A percentile compares a stretch with the other conserved stretches of the same genome.
phyloP scores from a whole-genome alignment of 1,140 invertebrate species.

The Heterodera carotae region DNA sequence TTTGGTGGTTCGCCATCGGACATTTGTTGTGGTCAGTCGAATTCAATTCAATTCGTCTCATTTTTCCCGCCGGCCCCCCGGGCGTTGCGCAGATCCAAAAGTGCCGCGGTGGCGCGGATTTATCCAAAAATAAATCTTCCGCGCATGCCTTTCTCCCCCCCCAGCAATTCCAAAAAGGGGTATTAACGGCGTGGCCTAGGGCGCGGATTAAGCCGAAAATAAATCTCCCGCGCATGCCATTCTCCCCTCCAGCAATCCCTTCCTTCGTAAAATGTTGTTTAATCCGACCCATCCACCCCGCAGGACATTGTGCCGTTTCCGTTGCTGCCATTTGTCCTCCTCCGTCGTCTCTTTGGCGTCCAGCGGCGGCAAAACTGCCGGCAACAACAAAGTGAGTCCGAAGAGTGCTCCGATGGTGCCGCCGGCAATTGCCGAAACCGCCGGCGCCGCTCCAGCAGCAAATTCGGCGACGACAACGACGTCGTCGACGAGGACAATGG shows the following conservation, averaged over 20 bases:
- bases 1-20: conserved; percentile 46
- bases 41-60: neutral
- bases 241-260: too few species aligned
- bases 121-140: too few species aligned
- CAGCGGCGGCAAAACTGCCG: neutral
- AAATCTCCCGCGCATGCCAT: too few species aligned
- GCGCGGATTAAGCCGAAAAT: neutral
- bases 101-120: too few species aligned
- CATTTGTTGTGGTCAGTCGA: conserved; percentile 40
- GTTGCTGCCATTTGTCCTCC: conserved; percentile 5
- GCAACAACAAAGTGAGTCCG: conserved; percentile 22
- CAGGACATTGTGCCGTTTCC: conserved; percentile 16
- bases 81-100: too few species aligned
- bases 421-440: neutral
- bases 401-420: conserved; percentile 27
- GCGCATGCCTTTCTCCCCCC: too few species aligned
- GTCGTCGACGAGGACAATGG: neutral
- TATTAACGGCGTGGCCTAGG: too few species aligned
- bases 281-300: too few species aligned
- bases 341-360: too few species aligned
- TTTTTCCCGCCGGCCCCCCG: too few species aligned
- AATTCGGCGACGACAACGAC: neutral
- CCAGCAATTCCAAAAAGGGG: too few species aligned
- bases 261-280: too few species aligned
- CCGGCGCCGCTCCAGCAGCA: neutral